A percentile compares a stretch with the other conserved stretches of the same genome.
Conservation (phyloP, 2,797 vertebrate genomes). For the Pagetopsis macropterus region DNA sequence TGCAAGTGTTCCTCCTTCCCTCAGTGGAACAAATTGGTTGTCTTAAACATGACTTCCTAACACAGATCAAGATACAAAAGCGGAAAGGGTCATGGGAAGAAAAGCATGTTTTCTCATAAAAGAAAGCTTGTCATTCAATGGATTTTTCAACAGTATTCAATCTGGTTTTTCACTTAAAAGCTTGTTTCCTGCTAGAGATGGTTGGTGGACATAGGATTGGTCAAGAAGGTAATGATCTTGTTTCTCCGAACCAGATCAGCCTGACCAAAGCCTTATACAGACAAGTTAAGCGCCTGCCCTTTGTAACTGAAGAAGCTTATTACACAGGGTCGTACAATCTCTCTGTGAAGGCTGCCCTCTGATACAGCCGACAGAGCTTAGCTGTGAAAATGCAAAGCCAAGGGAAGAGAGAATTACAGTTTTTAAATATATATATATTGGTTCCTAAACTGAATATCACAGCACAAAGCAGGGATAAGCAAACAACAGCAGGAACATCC, state of each 20-base stretch:
- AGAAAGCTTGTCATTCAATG: constrained; percentile 10
- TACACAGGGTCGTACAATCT: constrained; percentile 41
- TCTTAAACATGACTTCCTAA: constrained; percentile 52
- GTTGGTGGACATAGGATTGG: constrained; percentile 42
- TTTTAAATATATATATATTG: constrained; percentile 11
- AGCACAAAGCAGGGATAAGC: constrained; percentile 64
- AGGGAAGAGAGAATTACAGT: constrained; percentile 57
- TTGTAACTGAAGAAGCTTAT: constrained; percentile 59
- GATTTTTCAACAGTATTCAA: constrained; percentile 35
- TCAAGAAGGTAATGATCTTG: constrained; percentile 67
- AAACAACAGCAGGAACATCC: constrained; percentile 62
- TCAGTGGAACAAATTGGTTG: constrained; percentile 74
- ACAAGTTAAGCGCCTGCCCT: constrained; percentile 68
- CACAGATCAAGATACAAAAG: constrained; percentile 36
- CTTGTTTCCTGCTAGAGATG: constrained; percentile 36
- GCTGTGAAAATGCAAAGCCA: constrained; percentile 59
- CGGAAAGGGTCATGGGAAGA: constrained; percentile 9
- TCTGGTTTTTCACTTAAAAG: constrained; percentile 6
- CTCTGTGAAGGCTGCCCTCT: constrained; percentile 50
- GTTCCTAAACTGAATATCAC: constrained; percentile 48
- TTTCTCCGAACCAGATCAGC: constrained; percentile 43
- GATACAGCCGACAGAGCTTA: constrained; percentile 54
- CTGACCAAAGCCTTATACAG: constrained; percentile 45
- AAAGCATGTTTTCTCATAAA: constrained; percentile 35
- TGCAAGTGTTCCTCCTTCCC: constrained; percentile 65